These are phyloP conservation scores for Ypsolopha scabrella DNA, from an alignment of 2,888 invertebrate species.

Conservation along the genomic window DNA sequence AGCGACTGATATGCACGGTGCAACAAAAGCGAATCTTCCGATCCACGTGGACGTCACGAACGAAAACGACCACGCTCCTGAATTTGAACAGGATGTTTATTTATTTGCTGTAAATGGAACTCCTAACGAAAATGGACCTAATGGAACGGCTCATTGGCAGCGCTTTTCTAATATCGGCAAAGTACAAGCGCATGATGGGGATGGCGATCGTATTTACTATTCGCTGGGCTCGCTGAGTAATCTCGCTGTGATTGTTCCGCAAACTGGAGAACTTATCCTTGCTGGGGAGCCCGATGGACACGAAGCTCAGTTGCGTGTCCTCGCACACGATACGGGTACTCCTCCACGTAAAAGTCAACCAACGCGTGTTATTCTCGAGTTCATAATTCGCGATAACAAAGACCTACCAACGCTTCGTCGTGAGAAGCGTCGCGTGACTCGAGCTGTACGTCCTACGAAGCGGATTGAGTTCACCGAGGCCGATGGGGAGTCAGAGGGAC, in stretches of 20 bases:
- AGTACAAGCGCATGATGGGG: conserved; percentile 89
- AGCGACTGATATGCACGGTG: conserved; percentile 83
- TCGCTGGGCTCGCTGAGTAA: conserved; percentile 84
- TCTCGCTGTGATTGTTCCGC: conserved; percentile 89
- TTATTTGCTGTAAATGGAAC: conserved; percentile 81
- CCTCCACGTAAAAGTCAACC: conserved; percentile 80
- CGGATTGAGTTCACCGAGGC: conserved; percentile 92
- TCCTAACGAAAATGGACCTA: conserved; percentile 66
- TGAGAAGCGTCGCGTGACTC: conserved; percentile 83
- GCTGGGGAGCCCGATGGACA: conserved; percentile 81
- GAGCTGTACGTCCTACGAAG: conserved; percentile 95
- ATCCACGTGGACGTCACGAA: conserved; percentile 83
- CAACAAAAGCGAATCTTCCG: conserved; percentile 85
- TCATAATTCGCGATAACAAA: conserved; percentile 70
- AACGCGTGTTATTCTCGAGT: conserved; percentile 83
- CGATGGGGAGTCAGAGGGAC: conserved; percentile 89
- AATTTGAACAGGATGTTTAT: conserved; percentile 83
- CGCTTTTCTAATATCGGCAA: conserved; percentile 87
- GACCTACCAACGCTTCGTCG: conserved; percentile 75
- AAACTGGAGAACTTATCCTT: conserved; percentile 90
- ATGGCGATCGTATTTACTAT: conserved; percentile 94
- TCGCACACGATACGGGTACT: conserved; percentile 85
- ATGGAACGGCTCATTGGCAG: conserved; percentile 76
- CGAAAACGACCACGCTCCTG: conserved; percentile 93
- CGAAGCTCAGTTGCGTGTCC: conserved; percentile 78